Percentiles rank a stretch among this genome's conserved stretches.
Evolutionary conservation across 1,140 invertebrate genomes (phyloP).

Genomic region (Psix sp.): DNA sequence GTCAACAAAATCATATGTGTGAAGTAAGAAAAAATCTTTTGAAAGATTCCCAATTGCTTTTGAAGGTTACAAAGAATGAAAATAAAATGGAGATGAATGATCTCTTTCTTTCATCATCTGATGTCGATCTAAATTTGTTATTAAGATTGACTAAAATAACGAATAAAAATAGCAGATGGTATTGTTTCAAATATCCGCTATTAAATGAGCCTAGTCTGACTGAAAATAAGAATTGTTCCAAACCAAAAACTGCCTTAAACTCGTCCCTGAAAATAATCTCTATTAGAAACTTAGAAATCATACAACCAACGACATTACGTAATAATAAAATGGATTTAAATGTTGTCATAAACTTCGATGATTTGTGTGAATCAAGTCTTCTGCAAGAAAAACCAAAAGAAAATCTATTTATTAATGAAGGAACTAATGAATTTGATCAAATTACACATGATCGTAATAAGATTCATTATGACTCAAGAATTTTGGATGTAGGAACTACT

Average conservation of each 20-base stretch:
- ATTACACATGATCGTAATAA: no score
- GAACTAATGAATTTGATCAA: no score
- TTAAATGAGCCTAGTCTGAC: neutral
- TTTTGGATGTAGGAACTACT: no score
- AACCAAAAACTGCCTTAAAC: constrained; percentile 31
- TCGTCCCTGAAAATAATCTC: constrained; percentile 29
- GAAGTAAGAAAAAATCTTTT: neutral
- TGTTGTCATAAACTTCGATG: no score
- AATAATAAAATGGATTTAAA: no score
- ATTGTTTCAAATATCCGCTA: constrained; percentile 5
- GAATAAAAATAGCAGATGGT: neutral
- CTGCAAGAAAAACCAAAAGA: no score
- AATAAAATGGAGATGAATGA: constrained; percentile 1
- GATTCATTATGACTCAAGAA: no score
- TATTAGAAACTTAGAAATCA: constrained; percentile 12
- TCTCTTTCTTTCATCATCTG: neutral
- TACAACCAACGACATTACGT: no score
- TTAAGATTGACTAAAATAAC: neutral
- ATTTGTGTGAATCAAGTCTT: no score
- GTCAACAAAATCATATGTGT: no score
- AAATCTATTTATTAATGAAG: no score
- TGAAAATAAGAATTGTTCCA: constrained; percentile 1
- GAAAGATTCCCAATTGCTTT: constrained; percentile 6
- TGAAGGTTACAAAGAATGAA: neutral
- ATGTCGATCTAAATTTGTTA: constrained; percentile 1